These are phyloP conservation scores for Danio jaintianensis DNA, from an alignment of 2,797 vertebrate genomes.

Conservation along the genomic window DNA sequence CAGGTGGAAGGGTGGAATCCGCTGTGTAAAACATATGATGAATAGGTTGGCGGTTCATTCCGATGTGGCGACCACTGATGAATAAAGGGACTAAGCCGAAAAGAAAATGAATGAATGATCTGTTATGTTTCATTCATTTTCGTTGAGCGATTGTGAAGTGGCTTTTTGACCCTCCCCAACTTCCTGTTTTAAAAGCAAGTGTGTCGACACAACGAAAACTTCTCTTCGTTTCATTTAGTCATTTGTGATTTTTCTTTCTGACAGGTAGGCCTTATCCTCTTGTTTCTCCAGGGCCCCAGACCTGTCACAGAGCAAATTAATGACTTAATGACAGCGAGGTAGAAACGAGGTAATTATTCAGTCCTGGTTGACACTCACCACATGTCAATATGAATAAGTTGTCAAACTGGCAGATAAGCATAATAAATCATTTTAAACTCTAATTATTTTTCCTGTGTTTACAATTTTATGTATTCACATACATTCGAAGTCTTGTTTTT, in stretches of 20 bases:
- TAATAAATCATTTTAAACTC: slow-evolving; percentile 51
- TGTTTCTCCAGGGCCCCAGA: slow-evolving; percentile 17
- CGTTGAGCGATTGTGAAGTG: not conserved
- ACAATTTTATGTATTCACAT: slow-evolving; percentile 44
- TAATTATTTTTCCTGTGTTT: slow-evolving; percentile 55
- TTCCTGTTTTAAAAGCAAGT: not conserved
- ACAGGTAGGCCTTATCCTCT: slow-evolving; percentile 23
- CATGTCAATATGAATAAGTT: slow-evolving; percentile 48
- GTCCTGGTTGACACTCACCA: slow-evolving; percentile 35
- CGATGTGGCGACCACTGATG: too few relatives aligned
- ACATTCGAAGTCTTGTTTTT: slow-evolving; percentile 15
- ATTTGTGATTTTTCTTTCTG: slow-evolving; percentile 8
- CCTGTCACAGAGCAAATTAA: slow-evolving; percentile 63
- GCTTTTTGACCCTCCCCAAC: not conserved
- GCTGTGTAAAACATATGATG: too few relatives aligned
- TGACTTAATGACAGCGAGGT: slow-evolving; percentile 62
- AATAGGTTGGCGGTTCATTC: too few relatives aligned
- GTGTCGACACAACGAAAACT: not conserved
- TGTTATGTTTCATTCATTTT: not conserved
- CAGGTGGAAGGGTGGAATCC: too few relatives aligned
- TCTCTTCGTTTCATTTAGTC: slow-evolving; percentile 9
- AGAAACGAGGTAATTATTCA: slow-evolving; percentile 70
- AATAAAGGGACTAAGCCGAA: too few relatives aligned
- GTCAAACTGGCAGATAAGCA: slow-evolving; percentile 53
- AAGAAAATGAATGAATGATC: too few relatives aligned